phyloP scores from a whole-genome alignment of 2,888 invertebrate species.

The Brachyptera putata region DNA sequence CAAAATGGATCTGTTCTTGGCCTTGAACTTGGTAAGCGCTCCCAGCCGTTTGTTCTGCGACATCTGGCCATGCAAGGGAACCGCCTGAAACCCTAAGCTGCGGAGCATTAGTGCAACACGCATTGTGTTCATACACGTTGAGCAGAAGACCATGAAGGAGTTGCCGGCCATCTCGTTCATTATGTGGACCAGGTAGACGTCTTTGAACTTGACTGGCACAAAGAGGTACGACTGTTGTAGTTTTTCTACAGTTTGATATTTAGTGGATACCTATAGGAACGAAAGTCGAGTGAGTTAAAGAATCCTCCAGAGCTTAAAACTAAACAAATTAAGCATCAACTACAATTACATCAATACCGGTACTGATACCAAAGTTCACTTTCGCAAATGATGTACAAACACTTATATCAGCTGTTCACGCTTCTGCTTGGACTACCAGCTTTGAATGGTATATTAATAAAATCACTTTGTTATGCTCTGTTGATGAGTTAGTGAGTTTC shows the following conservation, averaged over 20 bases:
- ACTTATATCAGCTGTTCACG: not conserved
- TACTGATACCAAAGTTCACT: too few species aligned
- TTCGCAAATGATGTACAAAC: not conserved
- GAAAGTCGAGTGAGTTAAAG: not conserved
- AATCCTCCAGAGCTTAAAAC: too few species aligned
- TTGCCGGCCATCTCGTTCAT: slow-evolving; percentile 93
- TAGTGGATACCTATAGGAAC: slow-evolving; percentile 61
- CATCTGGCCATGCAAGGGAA: slow-evolving; percentile 99
- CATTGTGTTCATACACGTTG: slow-evolving; percentile 90
- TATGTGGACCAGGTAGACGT: slow-evolving; percentile 92
- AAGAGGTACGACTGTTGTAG: slow-evolving; percentile 92
- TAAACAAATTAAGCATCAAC: too few species aligned
- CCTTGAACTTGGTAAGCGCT: slow-evolving; percentile 93
- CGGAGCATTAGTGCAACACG: slow-evolving; percentile 84
- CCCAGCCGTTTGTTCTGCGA: slow-evolving; percentile 94
- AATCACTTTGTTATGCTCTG: too few species aligned
- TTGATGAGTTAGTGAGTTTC: too few species aligned
- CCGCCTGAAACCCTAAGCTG: slow-evolving; percentile 86
- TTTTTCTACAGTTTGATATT: slow-evolving; percentile 97
- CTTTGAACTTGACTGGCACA: slow-evolving; percentile 94
- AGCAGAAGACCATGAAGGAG: slow-evolving; percentile 95
- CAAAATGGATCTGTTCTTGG: slow-evolving; percentile 86
- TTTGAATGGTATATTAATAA: too few species aligned
- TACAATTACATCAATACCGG: too few species aligned
- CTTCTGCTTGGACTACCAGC: too few species aligned